Evolutionary conservation across 30 jellyfish, hydroid and myxozoan species (phyloP).

Genomic region (Phacellophora camtschatica): DNA sequence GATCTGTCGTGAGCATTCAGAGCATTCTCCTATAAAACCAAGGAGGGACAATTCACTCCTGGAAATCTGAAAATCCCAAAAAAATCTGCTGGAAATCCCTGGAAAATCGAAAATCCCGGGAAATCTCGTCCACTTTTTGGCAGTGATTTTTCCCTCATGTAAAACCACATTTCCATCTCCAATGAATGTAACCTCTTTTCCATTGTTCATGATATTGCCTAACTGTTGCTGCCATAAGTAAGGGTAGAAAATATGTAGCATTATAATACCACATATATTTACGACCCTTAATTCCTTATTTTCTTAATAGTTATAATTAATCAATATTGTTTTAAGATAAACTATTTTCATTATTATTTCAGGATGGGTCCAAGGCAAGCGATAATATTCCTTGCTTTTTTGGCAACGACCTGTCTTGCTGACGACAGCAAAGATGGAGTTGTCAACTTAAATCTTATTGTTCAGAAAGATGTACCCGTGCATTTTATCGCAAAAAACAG

Average conservation of each 20-base stretch:
- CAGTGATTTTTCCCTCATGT: no score
- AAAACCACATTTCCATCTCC: no score
- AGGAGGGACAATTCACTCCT: no score
- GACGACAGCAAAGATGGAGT: slow-evolving; percentile 19
- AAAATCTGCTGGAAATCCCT: no score
- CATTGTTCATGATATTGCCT: neutral
- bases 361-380: slow-evolving; percentile 59
- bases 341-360: neutral
- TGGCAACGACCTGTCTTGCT: slow-evolving; percentile 66
- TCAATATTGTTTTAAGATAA: neutral
- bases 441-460: neutral
- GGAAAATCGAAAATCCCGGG: no score
- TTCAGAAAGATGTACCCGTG: neutral
- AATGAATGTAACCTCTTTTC: neutral
- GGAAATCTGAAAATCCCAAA: no score
- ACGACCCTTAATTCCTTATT: no score
- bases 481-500: slow-evolving; percentile 14
- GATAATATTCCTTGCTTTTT: slow-evolving; percentile 11
- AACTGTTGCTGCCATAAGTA: neutral
- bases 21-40: neutral
- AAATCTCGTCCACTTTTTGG: no score
- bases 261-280: no score
- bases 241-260: neutral
- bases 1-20: neutral
- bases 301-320: no score